Percentiles rank a stretch among this genome's conserved stretches.
Evolutionary conservation across 2,888 invertebrate genomes (phyloP).

Genomic region (Caenorhabditis drosophilae): DNA sequence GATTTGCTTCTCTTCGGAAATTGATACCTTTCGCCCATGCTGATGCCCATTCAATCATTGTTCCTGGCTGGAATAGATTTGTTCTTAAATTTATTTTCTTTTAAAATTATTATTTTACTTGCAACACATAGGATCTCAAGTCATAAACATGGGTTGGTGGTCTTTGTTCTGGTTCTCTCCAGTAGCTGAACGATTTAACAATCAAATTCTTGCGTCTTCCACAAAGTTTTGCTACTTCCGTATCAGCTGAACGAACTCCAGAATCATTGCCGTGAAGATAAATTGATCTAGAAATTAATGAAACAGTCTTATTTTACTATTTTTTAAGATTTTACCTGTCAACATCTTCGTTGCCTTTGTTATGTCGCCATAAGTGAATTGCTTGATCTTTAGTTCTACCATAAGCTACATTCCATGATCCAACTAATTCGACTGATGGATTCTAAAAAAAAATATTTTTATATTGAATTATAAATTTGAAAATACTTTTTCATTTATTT

Average conservation of each 20-base stretch:
- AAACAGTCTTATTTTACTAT: not conserved
- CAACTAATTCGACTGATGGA: constrained; percentile 77
- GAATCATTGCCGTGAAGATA: constrained; percentile 38
- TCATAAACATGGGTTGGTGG: constrained; percentile 86
- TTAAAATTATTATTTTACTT: constrained; percentile 70
- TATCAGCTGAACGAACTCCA: constrained; percentile 54
- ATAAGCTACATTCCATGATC: constrained; percentile 89
- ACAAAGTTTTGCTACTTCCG: constrained; percentile 71
- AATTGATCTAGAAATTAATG: constrained; percentile 40
- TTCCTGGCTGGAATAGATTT: constrained; percentile 78
- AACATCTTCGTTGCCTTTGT: constrained; percentile 78
- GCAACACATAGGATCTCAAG: constrained; percentile 87
- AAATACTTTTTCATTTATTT: constrained; percentile 28
- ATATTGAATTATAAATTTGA: not conserved
- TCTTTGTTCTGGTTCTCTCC: constrained; percentile 77
- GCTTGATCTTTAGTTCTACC: constrained; percentile 93
- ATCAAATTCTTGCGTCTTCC: constrained; percentile 78
- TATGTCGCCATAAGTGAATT: constrained; percentile 92
- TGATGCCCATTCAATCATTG: constrained; percentile 99
- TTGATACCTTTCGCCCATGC: constrained; percentile 79
- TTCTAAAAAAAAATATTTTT: constrained; percentile 11
- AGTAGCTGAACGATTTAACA: constrained; percentile 92
- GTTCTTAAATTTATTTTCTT: not conserved
- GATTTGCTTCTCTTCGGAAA: constrained; percentile 86
- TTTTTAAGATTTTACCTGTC: constrained; percentile 75